These are phyloP conservation scores for Eupsittula cactorum DNA, from an alignment of 2,113 vertebrate genomes.

Conservation along the genomic window DNA sequence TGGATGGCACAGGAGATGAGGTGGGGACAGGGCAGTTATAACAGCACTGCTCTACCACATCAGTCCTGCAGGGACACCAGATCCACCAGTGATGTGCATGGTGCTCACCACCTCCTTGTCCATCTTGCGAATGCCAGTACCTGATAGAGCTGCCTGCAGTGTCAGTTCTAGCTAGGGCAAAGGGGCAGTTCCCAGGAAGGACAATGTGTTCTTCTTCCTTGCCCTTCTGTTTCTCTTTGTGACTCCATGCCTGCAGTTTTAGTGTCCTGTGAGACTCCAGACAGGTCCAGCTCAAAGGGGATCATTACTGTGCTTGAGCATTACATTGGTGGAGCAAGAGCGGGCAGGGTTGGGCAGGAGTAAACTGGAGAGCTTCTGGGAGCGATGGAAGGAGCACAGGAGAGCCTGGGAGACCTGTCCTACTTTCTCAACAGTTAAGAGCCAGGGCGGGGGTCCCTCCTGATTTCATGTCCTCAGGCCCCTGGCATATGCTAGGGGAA, in stretches of 20 bases:
- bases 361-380: background rate
- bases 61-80: background rate
- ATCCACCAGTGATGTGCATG: rapidly evolving
- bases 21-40: no score
- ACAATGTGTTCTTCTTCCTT: rapidly evolving
- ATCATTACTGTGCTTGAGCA: background rate
- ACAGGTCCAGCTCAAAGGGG: background rate
- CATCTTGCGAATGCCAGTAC: background rate
- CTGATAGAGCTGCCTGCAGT: rapidly evolving
- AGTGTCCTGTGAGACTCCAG: background rate
- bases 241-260: background rate
- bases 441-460: background rate
- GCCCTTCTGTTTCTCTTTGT: background rate
- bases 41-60: rapidly evolving
- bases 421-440: constrained; percentile 28
- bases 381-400: constrained; percentile 12
- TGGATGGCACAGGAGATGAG: background rate
- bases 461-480: constrained; percentile 14
- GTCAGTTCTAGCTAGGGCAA: background rate
- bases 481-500: constrained; percentile 3
- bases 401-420: constrained; percentile 59
- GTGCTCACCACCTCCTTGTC: background rate
- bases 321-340: background rate
- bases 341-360: background rate
- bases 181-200: background rate